A percentile compares a stretch with the other conserved stretches of the same genome.
phyloP scores from a whole-genome alignment of 2,797 vertebrate genomes.

The Rhinogobio ventralis region DNA sequence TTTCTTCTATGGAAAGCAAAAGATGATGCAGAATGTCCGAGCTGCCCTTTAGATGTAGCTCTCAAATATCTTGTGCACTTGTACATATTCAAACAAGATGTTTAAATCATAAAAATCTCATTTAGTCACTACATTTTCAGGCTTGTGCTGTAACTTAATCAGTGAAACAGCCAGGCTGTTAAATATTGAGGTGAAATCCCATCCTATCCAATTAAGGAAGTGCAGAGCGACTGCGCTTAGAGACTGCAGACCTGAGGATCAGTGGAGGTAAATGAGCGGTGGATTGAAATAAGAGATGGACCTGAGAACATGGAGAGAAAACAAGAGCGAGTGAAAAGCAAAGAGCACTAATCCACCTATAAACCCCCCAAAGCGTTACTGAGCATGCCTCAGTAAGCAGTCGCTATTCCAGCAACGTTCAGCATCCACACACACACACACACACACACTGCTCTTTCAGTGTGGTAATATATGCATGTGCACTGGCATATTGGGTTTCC shows the following conservation, averaged over 20 bases:
- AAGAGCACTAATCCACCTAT: conserved; percentile 31
- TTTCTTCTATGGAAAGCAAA: too few species aligned
- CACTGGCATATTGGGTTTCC: conserved; percentile 43
- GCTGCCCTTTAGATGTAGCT: neutral
- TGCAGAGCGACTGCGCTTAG: neutral
- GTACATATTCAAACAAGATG: neutral
- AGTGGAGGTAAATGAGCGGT: neutral
- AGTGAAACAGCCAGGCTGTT: conserved; percentile 17
- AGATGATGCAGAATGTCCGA: neutral
- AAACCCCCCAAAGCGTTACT: conserved; percentile 46
- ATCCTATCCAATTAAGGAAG: conserved; percentile 14
- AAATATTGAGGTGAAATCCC: conserved; percentile 41
- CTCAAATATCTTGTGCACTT: neutral
- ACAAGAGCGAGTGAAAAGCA: conserved; percentile 3
- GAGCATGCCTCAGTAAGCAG: conserved; percentile 49
- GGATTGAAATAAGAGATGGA: conserved; percentile 30
- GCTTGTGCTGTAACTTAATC: neutral
- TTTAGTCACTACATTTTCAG: neutral
- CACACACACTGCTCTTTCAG: conserved; percentile 7
- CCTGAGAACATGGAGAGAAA: neutral
- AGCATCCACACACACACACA: neutral
- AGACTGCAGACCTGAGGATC: conserved; percentile 1
- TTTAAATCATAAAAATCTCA: neutral
- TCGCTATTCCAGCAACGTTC: conserved; percentile 55
- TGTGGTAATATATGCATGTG: conserved; percentile 25